Evolutionary conservation across 1,140 invertebrate genomes (phyloP), one percentile per base, ranked within the genome.

Genomic region (Forficula auricularia): DNA sequence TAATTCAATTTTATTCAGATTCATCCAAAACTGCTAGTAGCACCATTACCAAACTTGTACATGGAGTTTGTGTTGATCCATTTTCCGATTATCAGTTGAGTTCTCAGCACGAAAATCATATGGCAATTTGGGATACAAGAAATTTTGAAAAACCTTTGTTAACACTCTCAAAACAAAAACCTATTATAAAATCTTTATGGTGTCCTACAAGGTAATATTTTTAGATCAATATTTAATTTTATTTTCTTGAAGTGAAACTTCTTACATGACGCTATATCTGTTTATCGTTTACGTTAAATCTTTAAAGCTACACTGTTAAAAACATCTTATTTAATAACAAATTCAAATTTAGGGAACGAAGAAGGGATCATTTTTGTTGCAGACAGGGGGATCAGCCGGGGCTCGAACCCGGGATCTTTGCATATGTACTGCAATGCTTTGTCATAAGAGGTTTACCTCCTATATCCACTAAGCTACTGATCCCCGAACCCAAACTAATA

Each of bases 121-220:
- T 88, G 36, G 74, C 70, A 36, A 70, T 94, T 35, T 94, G 88
- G 89, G 89, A 95, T 62, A 72, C 78, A 20, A 63, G 88, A 40
- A 79, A 76, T 52, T 84, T 92, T 57, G 82, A 89, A 50, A 82
- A 85, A 56, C 85, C 86, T 8, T 67, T 92, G 38, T 63, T 82
- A 10, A 71, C 74, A 22, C 62, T 86, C 38, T 68, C 70, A 42
- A 81, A 85, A 50, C 63, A 61, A 14, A 76, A 77, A 52, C 72
- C 71, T 45, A 68, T 89, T 36, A 63, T 70, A 12, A 83, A 86
- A 62, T 71, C 90, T 20, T 62, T 70, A 36, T 94, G 87, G 87
- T 89, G 85, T 60, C 85, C 87, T 7, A 90, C 85, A n/a, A 78
- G 78, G 78, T 81, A 57, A 55, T 50, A 22, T 38, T n/a, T 18